A percentile compares a stretch with the other conserved stretches of the same genome.
These are phyloP conservation scores for Epizoanthus scotinus DNA, from an alignment of 92 coral and sea anemone species.

Conservation along the genomic window DNA sequence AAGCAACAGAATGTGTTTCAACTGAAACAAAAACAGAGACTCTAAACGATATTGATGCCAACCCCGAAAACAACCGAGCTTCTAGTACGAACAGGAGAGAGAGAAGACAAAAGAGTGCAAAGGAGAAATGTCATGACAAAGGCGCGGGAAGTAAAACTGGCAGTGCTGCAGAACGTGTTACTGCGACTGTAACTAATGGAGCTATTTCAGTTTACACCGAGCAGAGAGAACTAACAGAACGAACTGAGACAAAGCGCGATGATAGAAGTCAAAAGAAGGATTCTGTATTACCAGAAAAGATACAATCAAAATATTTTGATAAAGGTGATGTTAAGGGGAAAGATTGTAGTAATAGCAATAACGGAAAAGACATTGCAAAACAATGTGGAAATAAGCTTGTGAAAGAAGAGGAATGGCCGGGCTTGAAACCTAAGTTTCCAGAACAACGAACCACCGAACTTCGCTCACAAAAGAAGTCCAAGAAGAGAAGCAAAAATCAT, in stretches of 20 bases:
- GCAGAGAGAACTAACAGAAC: too few relatives aligned
- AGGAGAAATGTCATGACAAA: background rate
- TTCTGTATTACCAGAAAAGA: background rate
- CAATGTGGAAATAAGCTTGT: background rate
- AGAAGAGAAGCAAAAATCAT: background rate
- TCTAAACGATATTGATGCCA: background rate
- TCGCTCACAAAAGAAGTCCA: background rate
- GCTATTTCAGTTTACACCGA: too few relatives aligned
- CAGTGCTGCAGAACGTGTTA: background rate
- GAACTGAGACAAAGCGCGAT: too few relatives aligned
- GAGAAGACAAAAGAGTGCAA: background rate
- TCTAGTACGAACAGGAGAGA: conserved; percentile 13
- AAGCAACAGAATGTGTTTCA: background rate
- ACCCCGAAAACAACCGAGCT: background rate
- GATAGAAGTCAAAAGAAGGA: background rate
- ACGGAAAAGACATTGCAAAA: background rate
- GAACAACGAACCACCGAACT: conserved; percentile 4
- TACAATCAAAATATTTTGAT: background rate
- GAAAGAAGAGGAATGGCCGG: conserved; percentile 15
- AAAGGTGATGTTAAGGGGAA: background rate
- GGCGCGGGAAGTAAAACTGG: background rate
- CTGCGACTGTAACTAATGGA: background rate
- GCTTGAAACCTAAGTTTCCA: background rate
- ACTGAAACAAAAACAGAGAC: too few relatives aligned
- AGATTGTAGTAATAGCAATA: background rate